Evolutionary conservation across 2,113 vertebrate species (phyloP).

Genomic region (Anoura caudifer): DNA sequence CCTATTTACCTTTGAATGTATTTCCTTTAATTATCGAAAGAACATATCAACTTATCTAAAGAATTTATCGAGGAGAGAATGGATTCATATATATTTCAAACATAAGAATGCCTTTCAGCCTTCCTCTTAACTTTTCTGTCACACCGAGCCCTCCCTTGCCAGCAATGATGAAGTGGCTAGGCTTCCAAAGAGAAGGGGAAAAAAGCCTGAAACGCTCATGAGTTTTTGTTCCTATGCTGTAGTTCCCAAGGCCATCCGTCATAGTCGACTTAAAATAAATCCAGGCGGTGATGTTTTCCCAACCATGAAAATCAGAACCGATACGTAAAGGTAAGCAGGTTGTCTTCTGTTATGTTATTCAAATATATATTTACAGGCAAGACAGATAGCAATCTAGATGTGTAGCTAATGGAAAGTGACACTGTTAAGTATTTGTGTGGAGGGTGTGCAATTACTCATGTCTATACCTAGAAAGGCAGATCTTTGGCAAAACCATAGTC

Average conservation of each 20-base stretch:
- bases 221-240: neutral
- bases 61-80: too few species aligned
- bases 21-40: neutral
- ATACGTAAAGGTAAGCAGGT: constrained; percentile 41
- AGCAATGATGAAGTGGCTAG: constrained; percentile 54
- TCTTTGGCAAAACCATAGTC: neutral
- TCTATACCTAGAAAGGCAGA: neutral
- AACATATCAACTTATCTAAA: neutral
- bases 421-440: neutral
- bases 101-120: neutral
- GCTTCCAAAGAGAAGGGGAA: neutral
- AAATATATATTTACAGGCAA: constrained; percentile 47
- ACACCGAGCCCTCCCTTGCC: neutral
- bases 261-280: constrained; percentile 52
- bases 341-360: constrained; percentile 27
- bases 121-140: constrained; percentile 27
- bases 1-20: neutral
- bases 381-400: constrained; percentile 24
- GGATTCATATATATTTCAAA: too few species aligned
- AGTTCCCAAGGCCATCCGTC: constrained; percentile 42
- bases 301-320: constrained; percentile 40
- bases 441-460: neutral
- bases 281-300: constrained; percentile 46
- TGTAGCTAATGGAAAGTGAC: constrained; percentile 45
- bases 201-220: constrained; percentile 12